Percentiles rank a stretch among this genome's conserved stretches.
phyloP scores from a whole-genome alignment of 1,140 invertebrate species.

The Sogatella furcifera region DNA sequence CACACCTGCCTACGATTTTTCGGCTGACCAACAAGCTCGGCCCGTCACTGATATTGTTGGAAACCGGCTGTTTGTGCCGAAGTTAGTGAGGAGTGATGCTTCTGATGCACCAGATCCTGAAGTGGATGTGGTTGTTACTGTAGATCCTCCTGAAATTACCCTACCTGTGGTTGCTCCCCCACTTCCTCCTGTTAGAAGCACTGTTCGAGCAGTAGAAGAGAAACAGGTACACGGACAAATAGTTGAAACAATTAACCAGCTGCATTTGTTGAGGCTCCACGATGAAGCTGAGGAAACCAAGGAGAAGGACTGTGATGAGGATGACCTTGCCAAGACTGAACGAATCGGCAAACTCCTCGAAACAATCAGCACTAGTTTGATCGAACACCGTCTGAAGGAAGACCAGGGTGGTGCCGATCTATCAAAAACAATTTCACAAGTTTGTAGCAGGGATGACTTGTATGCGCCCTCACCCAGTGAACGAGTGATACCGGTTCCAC shows the following conservation, averaged over 20 bases:
- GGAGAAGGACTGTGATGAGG: constrained; percentile 4
- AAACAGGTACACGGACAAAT: constrained; percentile 24
- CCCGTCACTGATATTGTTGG: neutral
- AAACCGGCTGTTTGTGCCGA: neutral
- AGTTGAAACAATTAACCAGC: constrained; percentile 32
- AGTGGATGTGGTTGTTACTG: constrained; percentile 5
- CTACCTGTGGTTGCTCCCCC: too few relatives aligned
- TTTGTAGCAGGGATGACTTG: constrained; percentile 14
- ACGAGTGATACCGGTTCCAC: constrained; percentile 5
- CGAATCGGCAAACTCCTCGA: constrained; percentile 20
- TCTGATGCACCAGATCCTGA: neutral
- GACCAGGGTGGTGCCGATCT: constrained; percentile 13
- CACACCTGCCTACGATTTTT: constrained; percentile 59
- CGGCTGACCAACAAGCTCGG: neutral
- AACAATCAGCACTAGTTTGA: constrained; percentile 21
- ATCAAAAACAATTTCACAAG: constrained; percentile 17
- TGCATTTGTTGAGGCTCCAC: constrained; percentile 24
- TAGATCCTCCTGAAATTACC: neutral
- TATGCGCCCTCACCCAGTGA: neutral
- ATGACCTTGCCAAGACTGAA: constrained; percentile 4
- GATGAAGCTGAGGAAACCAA: constrained; percentile 30
- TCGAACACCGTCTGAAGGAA: constrained; percentile 16
- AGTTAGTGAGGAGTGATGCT: neutral
- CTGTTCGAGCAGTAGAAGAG: too few relatives aligned
- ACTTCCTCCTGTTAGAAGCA: too few relatives aligned